phyloP scores from a whole-genome alignment of 1,140 invertebrate species.

The Trichonephila inaurata region DNA sequence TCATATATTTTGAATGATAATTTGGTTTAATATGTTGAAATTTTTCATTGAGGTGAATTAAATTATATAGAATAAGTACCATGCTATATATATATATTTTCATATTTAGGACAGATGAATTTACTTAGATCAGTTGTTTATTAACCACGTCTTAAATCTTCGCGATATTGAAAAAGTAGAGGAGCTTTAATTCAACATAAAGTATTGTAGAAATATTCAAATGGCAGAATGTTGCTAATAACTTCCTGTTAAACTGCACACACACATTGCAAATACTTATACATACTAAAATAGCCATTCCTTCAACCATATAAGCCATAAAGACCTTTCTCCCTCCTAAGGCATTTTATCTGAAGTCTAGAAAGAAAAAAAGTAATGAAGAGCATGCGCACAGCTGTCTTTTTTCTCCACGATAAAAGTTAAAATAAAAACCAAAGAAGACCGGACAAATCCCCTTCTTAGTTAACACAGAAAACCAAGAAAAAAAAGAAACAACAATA shows the following conservation, averaged over 20 bases:
- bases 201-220: not conserved
- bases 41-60: too few relatives aligned
- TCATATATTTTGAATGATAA: not conserved
- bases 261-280: not conserved
- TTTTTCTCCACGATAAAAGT: not conserved
- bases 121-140: too few relatives aligned
- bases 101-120: too few relatives aligned
- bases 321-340: conserved; percentile 6
- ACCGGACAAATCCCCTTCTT: not conserved
- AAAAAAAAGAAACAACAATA: not conserved
- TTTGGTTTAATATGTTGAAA: not conserved
- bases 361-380: not conserved
- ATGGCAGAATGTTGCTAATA: not conserved
- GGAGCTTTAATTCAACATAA: not conserved
- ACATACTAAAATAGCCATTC: not conserved
- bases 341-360: conserved; percentile 2
- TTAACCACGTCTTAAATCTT: too few relatives aligned
- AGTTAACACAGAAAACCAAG: not conserved
- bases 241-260: not conserved
- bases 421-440: not conserved
- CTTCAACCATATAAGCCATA: not conserved
- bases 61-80: too few relatives aligned
- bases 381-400: not conserved
- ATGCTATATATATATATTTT: too few relatives aligned
- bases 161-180: too few relatives aligned